phyloP scores from a whole-genome alignment of 35 echinoderm and acorn worm species.

The Apostichopus californicus region DNA sequence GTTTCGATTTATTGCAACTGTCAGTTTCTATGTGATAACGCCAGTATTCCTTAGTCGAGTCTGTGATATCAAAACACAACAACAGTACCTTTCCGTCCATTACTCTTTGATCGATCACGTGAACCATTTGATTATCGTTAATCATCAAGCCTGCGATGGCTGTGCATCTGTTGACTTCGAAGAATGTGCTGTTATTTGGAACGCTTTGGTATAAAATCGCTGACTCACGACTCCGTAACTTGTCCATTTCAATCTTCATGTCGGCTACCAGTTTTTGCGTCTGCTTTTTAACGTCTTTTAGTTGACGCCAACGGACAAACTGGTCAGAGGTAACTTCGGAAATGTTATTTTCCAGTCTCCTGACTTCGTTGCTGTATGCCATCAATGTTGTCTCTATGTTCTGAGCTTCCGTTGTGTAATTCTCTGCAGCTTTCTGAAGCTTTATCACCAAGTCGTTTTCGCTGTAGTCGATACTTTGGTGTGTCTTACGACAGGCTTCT shows the following conservation, averaged over 20 bases:
- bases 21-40: neutral
- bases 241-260: neutral
- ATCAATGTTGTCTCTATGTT: neutral
- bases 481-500: neutral
- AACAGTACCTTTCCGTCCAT: neutral
- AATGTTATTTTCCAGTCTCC: neutral
- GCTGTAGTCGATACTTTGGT: neutral
- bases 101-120: neutral
- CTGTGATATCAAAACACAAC: neutral
- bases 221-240: neutral
- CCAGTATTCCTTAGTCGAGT: conserved; percentile 26
- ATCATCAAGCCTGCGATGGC: neutral
- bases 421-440: neutral
- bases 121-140: neutral
- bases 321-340: neutral
- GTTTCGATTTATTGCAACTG: neutral
- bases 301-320: conserved; percentile 1
- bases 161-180: neutral
- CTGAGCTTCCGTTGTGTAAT: neutral
- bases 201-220: neutral
- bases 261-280: neutral
- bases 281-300: neutral
- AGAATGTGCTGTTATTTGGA: neutral
- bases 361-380: neutral
- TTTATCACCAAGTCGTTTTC: neutral